Evolutionary conservation across 2,113 vertebrate genomes (phyloP).

Genomic region (Nycticryphes semicollaris): DNA sequence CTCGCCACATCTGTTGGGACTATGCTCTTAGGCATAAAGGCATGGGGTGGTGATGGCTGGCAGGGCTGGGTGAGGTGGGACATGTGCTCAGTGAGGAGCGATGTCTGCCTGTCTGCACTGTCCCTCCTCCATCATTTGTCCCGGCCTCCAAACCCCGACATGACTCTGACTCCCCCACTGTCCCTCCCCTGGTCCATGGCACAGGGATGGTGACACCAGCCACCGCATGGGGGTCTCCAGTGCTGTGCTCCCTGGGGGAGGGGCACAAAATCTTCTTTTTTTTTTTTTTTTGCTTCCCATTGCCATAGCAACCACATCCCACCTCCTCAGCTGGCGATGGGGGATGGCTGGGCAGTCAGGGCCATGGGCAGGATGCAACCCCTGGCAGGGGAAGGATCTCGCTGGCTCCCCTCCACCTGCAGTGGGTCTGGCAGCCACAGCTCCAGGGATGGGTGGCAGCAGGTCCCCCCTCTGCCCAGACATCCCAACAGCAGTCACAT

Average conservation of each 20-base stretch:
- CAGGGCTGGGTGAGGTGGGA: background rate
- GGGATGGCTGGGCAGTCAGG: background rate
- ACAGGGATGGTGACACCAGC: background rate
- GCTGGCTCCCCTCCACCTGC: background rate
- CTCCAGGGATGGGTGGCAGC: background rate
- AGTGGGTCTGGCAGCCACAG: rapidly evolving
- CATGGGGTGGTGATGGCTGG: rapidly evolving
- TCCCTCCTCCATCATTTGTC: background rate
- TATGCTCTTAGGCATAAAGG: rapidly evolving
- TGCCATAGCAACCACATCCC: background rate
- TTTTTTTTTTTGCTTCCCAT: background rate
- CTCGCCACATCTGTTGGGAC: rapidly evolving
- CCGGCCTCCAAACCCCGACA: background rate
- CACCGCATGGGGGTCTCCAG: rapidly evolving
- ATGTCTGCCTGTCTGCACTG: background rate
- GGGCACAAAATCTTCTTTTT: background rate
- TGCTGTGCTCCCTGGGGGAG: rapidly evolving
- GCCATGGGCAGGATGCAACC: rapidly evolving
- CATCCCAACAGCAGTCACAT: rapidly evolving
- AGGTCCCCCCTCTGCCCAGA: no score
- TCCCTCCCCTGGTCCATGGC: background rate
- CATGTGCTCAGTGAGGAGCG: rapidly evolving
- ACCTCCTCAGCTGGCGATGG: background rate
- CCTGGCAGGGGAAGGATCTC: rapidly evolving
- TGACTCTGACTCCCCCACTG: background rate